Conservation (phyloP, 2,797 vertebrate species). For the Rhinogobio ventralis region DNA sequence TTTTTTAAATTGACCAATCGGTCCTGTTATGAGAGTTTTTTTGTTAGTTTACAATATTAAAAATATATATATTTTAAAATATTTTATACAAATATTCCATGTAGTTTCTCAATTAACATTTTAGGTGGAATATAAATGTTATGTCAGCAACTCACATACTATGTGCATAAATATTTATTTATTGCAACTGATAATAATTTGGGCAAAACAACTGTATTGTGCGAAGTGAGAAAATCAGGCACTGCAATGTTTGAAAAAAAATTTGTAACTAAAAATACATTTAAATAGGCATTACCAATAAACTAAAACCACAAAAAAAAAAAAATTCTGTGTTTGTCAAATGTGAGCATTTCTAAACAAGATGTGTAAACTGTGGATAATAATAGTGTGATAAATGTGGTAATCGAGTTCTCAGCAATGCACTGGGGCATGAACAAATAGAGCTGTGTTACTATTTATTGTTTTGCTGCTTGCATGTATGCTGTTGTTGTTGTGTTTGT, state of each 20-base stretch:
- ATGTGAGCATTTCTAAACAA: not conserved
- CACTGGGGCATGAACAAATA: slow-evolving; percentile 8
- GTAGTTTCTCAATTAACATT: not conserved
- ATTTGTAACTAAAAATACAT: not conserved
- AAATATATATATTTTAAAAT: not conserved
- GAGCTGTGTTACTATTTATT: slow-evolving; percentile 16
- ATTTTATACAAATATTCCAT: not conserved
- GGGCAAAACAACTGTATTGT: not conserved
- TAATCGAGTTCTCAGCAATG: slow-evolving; percentile 2
- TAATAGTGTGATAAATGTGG: not conserved
- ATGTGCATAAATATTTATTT: not conserved
- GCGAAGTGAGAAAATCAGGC: not conserved
- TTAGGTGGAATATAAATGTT: not conserved
- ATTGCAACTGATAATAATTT: not conserved
- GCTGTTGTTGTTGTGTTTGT: not conserved
- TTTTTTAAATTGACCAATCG: too few relatives aligned
- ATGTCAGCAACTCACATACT: not conserved
- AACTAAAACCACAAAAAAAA: not conserved
- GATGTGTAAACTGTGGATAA: not conserved
- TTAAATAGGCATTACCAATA: not conserved
- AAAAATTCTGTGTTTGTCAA: not conserved
- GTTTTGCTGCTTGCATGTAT: slow-evolving; percentile 4
- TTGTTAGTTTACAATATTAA: not conserved
- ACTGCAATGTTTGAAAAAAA: not conserved
- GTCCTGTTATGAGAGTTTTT: too few relatives aligned